Conservation (phyloP, 2,888 invertebrate genomes). For the Cyclophora albipunctata region DNA sequence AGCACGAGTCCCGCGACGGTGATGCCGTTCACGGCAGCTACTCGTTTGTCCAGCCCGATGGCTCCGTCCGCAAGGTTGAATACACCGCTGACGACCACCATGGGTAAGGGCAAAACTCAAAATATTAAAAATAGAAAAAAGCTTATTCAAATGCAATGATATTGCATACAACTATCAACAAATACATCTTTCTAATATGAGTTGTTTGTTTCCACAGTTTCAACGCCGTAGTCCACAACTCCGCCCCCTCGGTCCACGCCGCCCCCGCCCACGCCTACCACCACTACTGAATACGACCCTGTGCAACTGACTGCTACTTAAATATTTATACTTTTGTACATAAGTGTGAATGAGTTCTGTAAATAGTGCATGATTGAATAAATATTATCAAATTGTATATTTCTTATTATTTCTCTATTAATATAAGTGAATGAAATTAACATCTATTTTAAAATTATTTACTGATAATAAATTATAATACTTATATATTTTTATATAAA, state of each 20-base stretch:
- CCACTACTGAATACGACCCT: slow-evolving; percentile 26
- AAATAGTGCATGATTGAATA: slow-evolving; percentile 28
- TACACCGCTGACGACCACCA: slow-evolving; percentile 66
- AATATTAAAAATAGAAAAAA: neutral
- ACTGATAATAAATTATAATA: too few relatives aligned
- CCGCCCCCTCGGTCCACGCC: slow-evolving; percentile 48
- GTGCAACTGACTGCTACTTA: slow-evolving; percentile 3
- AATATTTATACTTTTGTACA: slow-evolving; percentile 25
- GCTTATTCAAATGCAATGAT: too few relatives aligned
- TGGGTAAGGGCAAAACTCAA: slow-evolving; percentile 42
- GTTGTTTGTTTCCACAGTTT: slow-evolving; percentile 39
- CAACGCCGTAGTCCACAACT: slow-evolving; percentile 68
- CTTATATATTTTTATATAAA: too few relatives aligned
- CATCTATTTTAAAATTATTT: too few relatives aligned
- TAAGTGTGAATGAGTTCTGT: slow-evolving; percentile 24
- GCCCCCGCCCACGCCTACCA: slow-evolving; percentile 45
- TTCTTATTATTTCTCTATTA: neutral
- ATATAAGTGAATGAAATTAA: too few relatives aligned
- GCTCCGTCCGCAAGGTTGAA: slow-evolving; percentile 70
- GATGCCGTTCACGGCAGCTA: slow-evolving; percentile 77
- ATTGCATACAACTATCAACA: too few relatives aligned
- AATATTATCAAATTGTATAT: slow-evolving; percentile 4
- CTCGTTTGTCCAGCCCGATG: slow-evolving; percentile 72
- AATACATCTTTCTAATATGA: too few relatives aligned
- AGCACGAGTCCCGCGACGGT: slow-evolving; percentile 69